Evolutionary conservation across 2,888 invertebrate species (phyloP).

Genomic region (Xylota sylvarum): DNA sequence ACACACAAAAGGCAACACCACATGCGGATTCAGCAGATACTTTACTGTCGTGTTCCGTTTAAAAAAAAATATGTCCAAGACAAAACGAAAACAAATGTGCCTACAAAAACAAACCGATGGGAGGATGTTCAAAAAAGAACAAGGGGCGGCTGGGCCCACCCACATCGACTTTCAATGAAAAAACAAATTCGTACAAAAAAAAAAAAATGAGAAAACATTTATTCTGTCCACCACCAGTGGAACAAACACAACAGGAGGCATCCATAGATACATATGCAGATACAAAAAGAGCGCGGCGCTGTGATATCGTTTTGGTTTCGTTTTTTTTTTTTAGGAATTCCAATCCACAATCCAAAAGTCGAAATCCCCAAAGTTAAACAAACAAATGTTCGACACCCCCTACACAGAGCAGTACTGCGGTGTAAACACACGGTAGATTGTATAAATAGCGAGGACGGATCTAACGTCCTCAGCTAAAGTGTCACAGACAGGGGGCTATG

Average conservation of each 20-base stretch:
- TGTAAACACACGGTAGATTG: conserved; percentile 50
- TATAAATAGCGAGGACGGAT: conserved; percentile 55
- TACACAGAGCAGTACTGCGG: conserved; percentile 17
- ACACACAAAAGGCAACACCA: conserved; percentile 27
- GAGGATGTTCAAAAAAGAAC: conserved; percentile 7
- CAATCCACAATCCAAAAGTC: conserved; percentile 65
- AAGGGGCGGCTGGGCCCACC: conserved; percentile 48
- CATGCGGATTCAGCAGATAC: conserved; percentile 46
- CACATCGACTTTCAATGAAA: conserved; percentile 33
- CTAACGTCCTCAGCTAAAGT: conserved; percentile 30
- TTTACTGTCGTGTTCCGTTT: conserved; percentile 50
- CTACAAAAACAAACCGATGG: conserved; percentile 23
- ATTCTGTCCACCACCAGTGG: conserved; percentile 50
- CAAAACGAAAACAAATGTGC: conserved; percentile 54
- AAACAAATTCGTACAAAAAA: conserved; percentile 8
- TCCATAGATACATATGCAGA: not conserved
- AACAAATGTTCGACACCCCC: conserved; percentile 64
- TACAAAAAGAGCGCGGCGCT: conserved; percentile 22
- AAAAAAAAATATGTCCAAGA: conserved; percentile 46
- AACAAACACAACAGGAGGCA: conserved; percentile 11
- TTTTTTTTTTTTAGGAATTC: conserved; percentile 36
- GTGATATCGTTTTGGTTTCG: conserved; percentile 38
- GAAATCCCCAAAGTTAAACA: conserved; percentile 73
- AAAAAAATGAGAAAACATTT: conserved; percentile 58
- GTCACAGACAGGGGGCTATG: conserved; percentile 39